These are phyloP conservation scores for Perithous albicinctus DNA, from an alignment of 2,888 invertebrate genomes.

Conservation along the genomic window DNA sequence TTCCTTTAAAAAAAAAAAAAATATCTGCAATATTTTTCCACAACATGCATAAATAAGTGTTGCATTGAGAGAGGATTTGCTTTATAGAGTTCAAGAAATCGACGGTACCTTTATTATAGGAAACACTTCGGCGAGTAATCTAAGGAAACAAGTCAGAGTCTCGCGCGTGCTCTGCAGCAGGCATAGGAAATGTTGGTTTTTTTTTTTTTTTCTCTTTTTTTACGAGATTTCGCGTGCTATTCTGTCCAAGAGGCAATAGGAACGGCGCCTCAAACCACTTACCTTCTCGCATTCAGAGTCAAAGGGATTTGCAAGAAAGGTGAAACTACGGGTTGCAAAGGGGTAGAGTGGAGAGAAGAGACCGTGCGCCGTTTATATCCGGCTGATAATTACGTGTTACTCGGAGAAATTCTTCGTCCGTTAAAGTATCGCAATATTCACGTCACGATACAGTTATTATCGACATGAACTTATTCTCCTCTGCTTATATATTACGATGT, in stretches of 20 bases:
- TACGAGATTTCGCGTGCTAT: slow-evolving; percentile 77
- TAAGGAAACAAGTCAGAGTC: slow-evolving; percentile 60
- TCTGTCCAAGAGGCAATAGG: slow-evolving; percentile 73
- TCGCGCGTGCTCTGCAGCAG: slow-evolving; percentile 45
- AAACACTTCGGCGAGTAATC: slow-evolving; percentile 62
- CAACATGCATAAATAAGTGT: not conserved
- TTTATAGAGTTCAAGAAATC: not conserved
- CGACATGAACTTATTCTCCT: slow-evolving; percentile 79
- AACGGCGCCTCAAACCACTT: slow-evolving; percentile 57
- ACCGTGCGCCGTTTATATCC: slow-evolving; percentile 74
- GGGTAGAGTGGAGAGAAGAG: slow-evolving; percentile 12
- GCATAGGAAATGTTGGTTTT: slow-evolving; percentile 15
- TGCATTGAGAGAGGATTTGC: not conserved
- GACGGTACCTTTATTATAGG: slow-evolving; percentile 52
- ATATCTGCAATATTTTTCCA: not conserved
- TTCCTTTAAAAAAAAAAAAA: not conserved
- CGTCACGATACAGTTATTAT: slow-evolving; percentile 83
- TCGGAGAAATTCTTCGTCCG: slow-evolving; percentile 74
- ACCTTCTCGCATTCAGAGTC: slow-evolving; percentile 45
- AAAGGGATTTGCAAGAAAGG: slow-evolving; percentile 29
- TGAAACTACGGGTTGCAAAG: not conserved
- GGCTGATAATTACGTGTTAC: slow-evolving; percentile 78
- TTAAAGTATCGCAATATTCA: slow-evolving; percentile 77
- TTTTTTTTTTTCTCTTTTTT: too few species aligned
- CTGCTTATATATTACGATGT: slow-evolving; percentile 70